phyloP scores from a whole-genome alignment of 2,113 vertebrate species.

The Gnathonemus longibarbis region DNA sequence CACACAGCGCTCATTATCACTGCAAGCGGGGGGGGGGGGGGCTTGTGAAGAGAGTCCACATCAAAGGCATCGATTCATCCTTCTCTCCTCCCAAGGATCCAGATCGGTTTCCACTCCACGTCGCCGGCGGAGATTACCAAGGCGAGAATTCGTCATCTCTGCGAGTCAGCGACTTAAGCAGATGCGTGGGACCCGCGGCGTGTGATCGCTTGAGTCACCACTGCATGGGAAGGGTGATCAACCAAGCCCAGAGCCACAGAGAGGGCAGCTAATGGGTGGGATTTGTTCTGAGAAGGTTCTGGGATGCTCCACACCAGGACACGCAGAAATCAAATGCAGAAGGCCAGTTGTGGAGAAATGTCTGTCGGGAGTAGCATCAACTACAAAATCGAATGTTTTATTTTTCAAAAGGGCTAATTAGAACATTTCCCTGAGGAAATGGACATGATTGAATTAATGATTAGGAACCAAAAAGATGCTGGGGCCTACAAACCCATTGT shows the following conservation, averaged over 20 bases:
- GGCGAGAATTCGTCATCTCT: background rate
- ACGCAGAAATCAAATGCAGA: background rate
- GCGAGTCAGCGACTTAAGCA: background rate
- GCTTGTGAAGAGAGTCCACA: background rate
- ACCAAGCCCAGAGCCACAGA: background rate
- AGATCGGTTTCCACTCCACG: background rate
- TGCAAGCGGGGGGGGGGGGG: background rate
- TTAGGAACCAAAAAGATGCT: background rate
- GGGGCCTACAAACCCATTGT: background rate
- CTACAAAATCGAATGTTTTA: background rate
- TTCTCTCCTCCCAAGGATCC: background rate
- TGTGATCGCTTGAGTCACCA: background rate
- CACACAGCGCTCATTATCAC: background rate
- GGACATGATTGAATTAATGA: background rate
- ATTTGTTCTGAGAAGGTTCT: background rate
- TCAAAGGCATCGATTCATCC: conserved; percentile 3
- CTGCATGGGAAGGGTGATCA: background rate
- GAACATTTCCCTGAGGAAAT: background rate
- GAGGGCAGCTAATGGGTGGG: background rate
- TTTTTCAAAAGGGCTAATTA: background rate
- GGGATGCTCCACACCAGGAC: background rate
- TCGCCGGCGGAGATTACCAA: background rate
- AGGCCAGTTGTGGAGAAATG: background rate
- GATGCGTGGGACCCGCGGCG: background rate
- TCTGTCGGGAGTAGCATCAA: background rate